Evolutionary conservation across 1,140 invertebrate species (phyloP).

Genomic region (Coboldia fuscipes): DNA sequence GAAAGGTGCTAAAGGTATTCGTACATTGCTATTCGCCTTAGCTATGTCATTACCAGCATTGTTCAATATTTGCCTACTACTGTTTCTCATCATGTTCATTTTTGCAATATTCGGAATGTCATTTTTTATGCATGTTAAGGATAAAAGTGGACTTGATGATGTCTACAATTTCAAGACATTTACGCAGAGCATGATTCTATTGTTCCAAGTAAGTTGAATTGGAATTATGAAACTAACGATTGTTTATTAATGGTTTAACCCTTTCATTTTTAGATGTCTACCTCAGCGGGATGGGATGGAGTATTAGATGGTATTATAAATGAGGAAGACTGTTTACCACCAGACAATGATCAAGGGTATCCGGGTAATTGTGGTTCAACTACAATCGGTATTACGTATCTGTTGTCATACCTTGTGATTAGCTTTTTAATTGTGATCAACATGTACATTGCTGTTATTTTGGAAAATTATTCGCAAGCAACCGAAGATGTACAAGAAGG

Average conservation of each 20-base stretch:
- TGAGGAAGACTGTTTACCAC: conserved; percentile 74
- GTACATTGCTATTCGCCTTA: conserved; percentile 88
- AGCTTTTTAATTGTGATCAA: conserved; percentile 97
- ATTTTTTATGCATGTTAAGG: conserved; percentile 95
- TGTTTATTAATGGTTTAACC: neutral
- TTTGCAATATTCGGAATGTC: conserved; percentile 99
- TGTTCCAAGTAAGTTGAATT: conserved; percentile 64
- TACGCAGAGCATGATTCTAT: conserved; percentile 88
- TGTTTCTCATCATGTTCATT: conserved; percentile 98
- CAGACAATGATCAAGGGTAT: conserved; percentile 66
- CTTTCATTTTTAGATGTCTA: conserved; percentile 62
- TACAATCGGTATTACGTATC: conserved; percentile 80
- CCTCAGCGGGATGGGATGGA: conserved; percentile 92
- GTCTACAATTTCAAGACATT: conserved; percentile 99
- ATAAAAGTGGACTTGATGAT: conserved; percentile 81
- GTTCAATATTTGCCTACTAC: conserved; percentile 94
- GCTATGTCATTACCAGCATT: conserved; percentile 95
- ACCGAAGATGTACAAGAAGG: conserved; percentile 98
- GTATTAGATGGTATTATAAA: conserved; percentile 92
- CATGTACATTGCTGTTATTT: conserved; percentile 98
- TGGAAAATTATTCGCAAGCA: conserved; percentile 96
- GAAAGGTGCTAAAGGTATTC: conserved; percentile 92
- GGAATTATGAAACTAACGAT: neutral
- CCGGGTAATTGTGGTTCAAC: conserved; percentile 82
- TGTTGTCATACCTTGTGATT: conserved; percentile 91